Conservation (phyloP, 2,888 invertebrate genomes). For the Campoletis raptor region DNA sequence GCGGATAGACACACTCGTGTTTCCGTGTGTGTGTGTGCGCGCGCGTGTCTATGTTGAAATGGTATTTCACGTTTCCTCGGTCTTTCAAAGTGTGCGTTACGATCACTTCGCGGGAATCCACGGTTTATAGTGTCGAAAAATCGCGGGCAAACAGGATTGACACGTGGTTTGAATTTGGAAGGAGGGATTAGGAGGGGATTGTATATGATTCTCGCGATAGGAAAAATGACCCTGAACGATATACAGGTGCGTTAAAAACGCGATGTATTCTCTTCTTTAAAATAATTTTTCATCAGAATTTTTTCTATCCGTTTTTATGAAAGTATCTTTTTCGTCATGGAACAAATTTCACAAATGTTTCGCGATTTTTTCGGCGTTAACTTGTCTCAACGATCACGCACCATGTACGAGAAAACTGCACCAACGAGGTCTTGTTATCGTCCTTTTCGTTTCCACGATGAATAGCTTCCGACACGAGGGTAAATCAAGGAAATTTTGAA, state of each 20-base stretch:
- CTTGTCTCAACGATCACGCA: conserved; percentile 31
- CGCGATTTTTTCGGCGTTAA: neutral
- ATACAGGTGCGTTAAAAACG: neutral
- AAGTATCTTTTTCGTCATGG: neutral
- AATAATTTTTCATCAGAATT: neutral
- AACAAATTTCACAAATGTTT: neutral
- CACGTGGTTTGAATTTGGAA: conserved; percentile 48
- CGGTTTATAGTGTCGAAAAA: conserved; percentile 59
- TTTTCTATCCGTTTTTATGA: neutral
- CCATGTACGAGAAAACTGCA: conserved; percentile 65
- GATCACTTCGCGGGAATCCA: conserved; percentile 48
- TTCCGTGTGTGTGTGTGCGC: conserved; percentile 67
- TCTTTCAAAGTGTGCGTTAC: conserved; percentile 55
- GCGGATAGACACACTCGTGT: conserved; percentile 48
- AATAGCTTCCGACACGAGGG: neutral
- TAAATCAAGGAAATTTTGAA: conserved; percentile 45
- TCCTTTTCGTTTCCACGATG: conserved; percentile 25
- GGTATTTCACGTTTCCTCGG: conserved; percentile 31
- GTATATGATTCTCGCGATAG: conserved; percentile 37
- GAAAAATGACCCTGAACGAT: conserved; percentile 1
- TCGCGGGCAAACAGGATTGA: conserved; percentile 45
- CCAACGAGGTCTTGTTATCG: conserved; percentile 51
- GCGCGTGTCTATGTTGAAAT: conserved; percentile 55
- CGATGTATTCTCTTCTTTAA: conserved; percentile 9
- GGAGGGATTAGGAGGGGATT: neutral